A percentile compares a stretch with the other conserved stretches of the same genome.
phyloP scores from a whole-genome alignment of 2,113 vertebrate genomes.

The Chrysemys picta region DNA sequence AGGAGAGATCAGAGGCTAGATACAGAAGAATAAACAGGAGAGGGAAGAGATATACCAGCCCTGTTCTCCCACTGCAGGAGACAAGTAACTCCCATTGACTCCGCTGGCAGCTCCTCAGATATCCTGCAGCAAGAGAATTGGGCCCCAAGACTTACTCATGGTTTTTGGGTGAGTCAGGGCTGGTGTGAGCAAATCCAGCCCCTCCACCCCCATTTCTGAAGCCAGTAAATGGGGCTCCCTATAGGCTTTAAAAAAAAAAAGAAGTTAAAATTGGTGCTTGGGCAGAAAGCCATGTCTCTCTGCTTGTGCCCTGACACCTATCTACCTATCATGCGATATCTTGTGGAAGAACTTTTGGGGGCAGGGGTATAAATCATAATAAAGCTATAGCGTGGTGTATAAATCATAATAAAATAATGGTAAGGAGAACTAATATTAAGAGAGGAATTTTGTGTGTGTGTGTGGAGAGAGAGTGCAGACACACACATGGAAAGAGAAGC shows the following conservation, averaged over 20 bases:
- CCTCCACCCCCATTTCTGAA: not conserved
- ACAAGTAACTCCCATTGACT: not conserved
- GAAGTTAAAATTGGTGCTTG: not conserved
- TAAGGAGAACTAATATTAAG: slow-evolving; percentile 68
- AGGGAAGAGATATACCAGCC: not conserved
- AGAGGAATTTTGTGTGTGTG: not conserved
- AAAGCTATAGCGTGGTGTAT: slow-evolving; percentile 47
- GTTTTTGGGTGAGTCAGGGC: not conserved
- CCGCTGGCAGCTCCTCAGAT: not conserved
- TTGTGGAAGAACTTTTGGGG: slow-evolving; percentile 51
- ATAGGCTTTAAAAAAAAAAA: not conserved
- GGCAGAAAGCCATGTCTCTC: slow-evolving; percentile 7
- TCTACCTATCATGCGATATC: slow-evolving; percentile 9
- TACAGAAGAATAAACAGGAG: not conserved
- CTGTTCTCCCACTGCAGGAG: not conserved
- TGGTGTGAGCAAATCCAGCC: not conserved
- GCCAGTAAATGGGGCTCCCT: not conserved
- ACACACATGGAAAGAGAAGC: not conserved
- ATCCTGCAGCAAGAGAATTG: not conserved
- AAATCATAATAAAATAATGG: slow-evolving; percentile 72
- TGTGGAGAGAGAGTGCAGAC: not conserved
- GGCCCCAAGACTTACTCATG: not conserved
- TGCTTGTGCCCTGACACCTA: not conserved
- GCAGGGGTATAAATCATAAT: slow-evolving; percentile 62
- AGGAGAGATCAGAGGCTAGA: not conserved